These are phyloP conservation scores for Aldrovandia affinis DNA, from an alignment of 2,797 vertebrate genomes.

Conservation along the genomic window DNA sequence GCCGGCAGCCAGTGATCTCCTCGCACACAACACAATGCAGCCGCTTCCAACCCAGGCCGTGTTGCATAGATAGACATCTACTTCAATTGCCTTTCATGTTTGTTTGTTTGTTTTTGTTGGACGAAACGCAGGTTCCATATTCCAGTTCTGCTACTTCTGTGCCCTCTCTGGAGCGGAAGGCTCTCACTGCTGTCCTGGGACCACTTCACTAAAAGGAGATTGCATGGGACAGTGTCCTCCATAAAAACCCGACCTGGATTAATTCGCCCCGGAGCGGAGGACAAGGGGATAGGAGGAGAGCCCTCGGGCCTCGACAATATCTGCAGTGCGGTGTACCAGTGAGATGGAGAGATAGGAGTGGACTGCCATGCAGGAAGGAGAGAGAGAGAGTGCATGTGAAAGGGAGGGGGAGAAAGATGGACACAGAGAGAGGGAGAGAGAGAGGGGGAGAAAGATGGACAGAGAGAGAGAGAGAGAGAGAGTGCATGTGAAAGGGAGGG, in stretches of 20 bases:
- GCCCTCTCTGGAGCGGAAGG: slow-evolving; percentile 15
- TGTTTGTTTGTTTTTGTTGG: slow-evolving; percentile 34
- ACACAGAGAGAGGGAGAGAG: too few species aligned
- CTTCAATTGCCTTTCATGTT: slow-evolving; percentile 35
- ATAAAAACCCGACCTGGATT: slow-evolving; percentile 31
- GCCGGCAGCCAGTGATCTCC: slow-evolving; percentile 71
- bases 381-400: not conserved
- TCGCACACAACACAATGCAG: slow-evolving; percentile 81
- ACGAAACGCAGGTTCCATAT: slow-evolving; percentile 28
- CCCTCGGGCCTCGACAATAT: slow-evolving; percentile 36
- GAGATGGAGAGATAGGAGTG: slow-evolving; percentile 30
- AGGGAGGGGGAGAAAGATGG: too few species aligned
- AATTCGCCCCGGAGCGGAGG: slow-evolving; percentile 33
- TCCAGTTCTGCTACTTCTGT: slow-evolving; percentile 32
- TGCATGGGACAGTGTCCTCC: slow-evolving; percentile 6
- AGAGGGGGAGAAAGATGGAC: not conserved
- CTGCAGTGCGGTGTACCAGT: slow-evolving; percentile 35
- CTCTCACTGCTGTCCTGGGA: slow-evolving; percentile 30
- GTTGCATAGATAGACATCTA: slow-evolving; percentile 87
- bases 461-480: not conserved
- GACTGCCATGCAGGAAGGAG: slow-evolving; percentile 36
- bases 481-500: not conserved
- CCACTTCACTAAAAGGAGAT: slow-evolving; percentile 13
- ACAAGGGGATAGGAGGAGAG: slow-evolving; percentile 34
- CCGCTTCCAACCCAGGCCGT: slow-evolving; percentile 76